Evolutionary conservation across 2,113 vertebrate genomes (phyloP).

Genomic region (Neoarius graeffei): DNA sequence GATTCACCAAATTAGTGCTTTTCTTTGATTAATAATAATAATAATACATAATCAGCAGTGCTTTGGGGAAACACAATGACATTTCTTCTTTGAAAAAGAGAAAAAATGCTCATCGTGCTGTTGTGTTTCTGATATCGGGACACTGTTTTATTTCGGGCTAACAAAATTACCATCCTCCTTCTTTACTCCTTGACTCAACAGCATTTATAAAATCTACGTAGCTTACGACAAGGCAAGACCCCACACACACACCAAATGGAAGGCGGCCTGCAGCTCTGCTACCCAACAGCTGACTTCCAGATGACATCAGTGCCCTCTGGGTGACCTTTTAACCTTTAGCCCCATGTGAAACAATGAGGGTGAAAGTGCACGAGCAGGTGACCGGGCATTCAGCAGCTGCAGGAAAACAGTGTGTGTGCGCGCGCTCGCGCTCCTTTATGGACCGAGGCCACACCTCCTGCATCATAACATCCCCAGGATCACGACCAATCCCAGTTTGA

Average conservation of each 20-base stretch:
- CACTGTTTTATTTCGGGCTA: not conserved
- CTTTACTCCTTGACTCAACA: not conserved
- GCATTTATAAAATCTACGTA: not conserved
- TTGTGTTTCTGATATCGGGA: not conserved
- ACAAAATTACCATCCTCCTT: not conserved
- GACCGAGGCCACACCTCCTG: slow-evolving; percentile 1
- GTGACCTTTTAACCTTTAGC: slow-evolving; percentile 53
- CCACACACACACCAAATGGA: slow-evolving; percentile 14
- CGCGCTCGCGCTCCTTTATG: slow-evolving; percentile 13
- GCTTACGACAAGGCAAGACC: not conserved
- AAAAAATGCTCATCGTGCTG: not conserved
- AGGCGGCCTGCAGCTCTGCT: not conserved
- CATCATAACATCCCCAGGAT: slow-evolving; percentile 58
- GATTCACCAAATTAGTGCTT: too few species aligned
- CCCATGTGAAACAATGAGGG: slow-evolving; percentile 35
- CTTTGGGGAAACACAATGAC: not conserved
- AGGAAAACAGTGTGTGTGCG: not conserved
- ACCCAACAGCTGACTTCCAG: slow-evolving; percentile 31
- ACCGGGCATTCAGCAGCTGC: not conserved
- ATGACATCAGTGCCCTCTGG: slow-evolving; percentile 40
- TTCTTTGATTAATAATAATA: not conserved
- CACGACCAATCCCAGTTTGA: slow-evolving; percentile 45
- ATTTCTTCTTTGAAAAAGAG: not conserved
- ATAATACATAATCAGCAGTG: not conserved
- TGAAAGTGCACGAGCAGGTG: slow-evolving; percentile 28